These are phyloP conservation scores for Sander vitreus DNA, from an alignment of 2,113 vertebrate species.

Conservation along the genomic window DNA sequence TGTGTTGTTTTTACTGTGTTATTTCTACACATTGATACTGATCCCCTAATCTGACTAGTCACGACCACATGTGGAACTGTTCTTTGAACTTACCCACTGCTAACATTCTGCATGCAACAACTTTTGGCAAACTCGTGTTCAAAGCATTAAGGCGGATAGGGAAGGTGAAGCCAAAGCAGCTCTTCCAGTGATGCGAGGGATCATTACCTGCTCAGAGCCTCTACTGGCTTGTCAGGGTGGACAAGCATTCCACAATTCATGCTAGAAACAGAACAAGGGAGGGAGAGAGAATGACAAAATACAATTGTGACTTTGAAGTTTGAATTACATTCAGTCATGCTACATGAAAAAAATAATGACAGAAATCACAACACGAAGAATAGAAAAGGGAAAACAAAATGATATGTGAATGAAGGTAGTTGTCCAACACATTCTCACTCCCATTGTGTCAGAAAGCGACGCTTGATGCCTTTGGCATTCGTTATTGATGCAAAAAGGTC, in stretches of 20 bases:
- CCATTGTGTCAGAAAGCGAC: no score
- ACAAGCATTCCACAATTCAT: constrained; percentile 75
- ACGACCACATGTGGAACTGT: not conserved
- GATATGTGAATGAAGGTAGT: not conserved
- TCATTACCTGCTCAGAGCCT: constrained; percentile 70
- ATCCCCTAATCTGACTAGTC: constrained; percentile 8
- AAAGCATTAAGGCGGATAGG: not conserved
- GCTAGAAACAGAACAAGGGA: constrained; percentile 66
- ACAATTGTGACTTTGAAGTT: constrained; percentile 4
- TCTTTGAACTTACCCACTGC: not conserved
- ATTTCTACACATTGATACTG: not conserved
- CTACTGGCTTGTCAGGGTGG: constrained; percentile 65
- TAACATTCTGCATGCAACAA: constrained; percentile 5
- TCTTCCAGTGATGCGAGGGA: not conserved
- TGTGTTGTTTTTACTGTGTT: not conserved
- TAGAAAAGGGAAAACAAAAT: not conserved
- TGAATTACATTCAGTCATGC: not conserved
- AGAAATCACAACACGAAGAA: constrained; percentile 18
- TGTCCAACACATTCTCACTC: no score
- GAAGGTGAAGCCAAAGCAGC: constrained; percentile 41
- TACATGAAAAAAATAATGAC: constrained; percentile 4
- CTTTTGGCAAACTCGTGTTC: not conserved
- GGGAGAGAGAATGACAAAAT: constrained; percentile 57
- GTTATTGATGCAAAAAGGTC: no score
- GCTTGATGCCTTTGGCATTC: no score